A percentile compares a stretch with the other conserved stretches of the same genome.
Conservation (phyloP, 1,140 invertebrate genomes). For the Anastrepha obliqua region DNA sequence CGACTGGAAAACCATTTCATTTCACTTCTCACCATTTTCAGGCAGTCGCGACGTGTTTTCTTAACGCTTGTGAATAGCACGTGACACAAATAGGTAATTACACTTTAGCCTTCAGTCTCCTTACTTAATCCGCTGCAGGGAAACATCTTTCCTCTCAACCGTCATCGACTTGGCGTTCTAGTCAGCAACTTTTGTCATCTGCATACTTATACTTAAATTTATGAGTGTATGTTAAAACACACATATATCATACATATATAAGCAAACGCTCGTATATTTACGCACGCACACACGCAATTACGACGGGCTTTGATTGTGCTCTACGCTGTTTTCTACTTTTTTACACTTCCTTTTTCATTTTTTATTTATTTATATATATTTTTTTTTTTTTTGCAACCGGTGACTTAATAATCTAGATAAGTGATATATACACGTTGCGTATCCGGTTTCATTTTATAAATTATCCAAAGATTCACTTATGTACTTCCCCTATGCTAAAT, state of each 20-base stretch:
- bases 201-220: neutral
- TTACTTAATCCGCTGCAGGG: neutral
- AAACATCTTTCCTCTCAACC: neutral
- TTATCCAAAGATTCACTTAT: neutral
- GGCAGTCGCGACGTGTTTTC: neutral
- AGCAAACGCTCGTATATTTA: neutral
- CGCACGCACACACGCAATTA: neutral
- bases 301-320: no score
- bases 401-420: no score
- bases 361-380: no score
- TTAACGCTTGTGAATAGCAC: conserved; percentile 38
- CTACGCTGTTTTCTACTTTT: no score
- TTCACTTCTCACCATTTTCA: conserved; percentile 4
- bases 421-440: neutral
- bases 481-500: neutral
- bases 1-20: neutral
- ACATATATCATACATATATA: neutral
- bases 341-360: no score
- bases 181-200: neutral
- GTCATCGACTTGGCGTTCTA: neutral
- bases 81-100: conserved; percentile 57
- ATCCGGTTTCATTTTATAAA: neutral
- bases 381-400: no score
- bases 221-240: neutral
- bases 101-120: neutral